phyloP scores from a whole-genome alignment of 2,113 vertebrate genomes.

The Dipodomys merriami region DNA sequence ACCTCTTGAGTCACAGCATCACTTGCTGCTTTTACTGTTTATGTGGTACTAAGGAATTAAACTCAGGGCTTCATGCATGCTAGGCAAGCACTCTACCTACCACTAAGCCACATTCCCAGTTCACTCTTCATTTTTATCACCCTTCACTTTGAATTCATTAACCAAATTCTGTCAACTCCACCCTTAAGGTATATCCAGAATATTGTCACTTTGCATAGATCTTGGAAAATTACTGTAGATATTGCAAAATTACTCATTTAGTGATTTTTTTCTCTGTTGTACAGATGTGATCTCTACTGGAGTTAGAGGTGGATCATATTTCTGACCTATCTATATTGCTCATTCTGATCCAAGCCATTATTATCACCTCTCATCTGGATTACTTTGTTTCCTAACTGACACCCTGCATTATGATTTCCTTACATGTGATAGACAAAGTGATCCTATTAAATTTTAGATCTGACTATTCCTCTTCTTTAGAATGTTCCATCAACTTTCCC shows the following conservation, averaged over 20 bases:
- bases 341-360: background rate
- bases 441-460: slow-evolving; percentile 27
- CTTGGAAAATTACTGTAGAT: background rate
- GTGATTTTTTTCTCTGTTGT: background rate
- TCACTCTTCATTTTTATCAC: too few species aligned
- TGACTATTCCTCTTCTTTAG: slow-evolving; percentile 11
- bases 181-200: background rate
- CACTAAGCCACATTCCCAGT: too few species aligned
- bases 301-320: background rate
- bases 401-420: background rate
- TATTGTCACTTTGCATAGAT: background rate
- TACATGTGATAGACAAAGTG: background rate
- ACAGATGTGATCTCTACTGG: background rate
- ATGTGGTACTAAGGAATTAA: too few species aligned
- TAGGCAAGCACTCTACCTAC: too few species aligned
- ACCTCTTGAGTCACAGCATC: too few species aligned
- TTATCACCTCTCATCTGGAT: background rate
- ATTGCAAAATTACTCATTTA: slow-evolving; percentile 7
- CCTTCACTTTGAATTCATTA: too few species aligned
- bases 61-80: too few species aligned
- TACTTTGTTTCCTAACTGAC: background rate
- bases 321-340: background rate
- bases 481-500: background rate
- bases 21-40: too few species aligned
- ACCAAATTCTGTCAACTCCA: too few species aligned